phyloP scores from a whole-genome alignment of 2,113 vertebrate genomes.

The Pterocles gutturalis region DNA sequence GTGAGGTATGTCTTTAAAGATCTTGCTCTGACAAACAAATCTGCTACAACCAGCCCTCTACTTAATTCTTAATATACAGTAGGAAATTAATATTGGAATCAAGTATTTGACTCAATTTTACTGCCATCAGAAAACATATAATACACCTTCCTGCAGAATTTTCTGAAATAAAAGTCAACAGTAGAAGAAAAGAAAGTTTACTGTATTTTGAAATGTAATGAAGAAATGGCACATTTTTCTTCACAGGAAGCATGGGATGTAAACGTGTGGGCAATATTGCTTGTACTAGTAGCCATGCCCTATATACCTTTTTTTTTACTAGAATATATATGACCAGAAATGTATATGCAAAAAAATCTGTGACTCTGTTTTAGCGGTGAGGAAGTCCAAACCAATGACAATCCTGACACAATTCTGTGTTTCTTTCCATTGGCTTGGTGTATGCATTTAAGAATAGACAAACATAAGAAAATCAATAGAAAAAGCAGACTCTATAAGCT shows the following conservation, averaged over 20 bases:
- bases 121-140: not conserved
- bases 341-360: not conserved
- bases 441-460: not conserved
- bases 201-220: not conserved
- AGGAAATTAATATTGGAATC: not conserved
- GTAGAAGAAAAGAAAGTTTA: not conserved
- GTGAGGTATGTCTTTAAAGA: constrained; percentile 25
- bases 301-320: not conserved
- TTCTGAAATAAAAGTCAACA: constrained; percentile 4
- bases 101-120: constrained; percentile 22
- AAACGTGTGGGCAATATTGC: not conserved
- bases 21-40: not conserved
- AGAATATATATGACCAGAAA: not conserved
- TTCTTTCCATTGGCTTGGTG: not conserved
- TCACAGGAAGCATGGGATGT: not conserved
- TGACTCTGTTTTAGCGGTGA: not conserved
- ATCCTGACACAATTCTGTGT: not conserved
- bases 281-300: not conserved
- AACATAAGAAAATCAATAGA: not conserved
- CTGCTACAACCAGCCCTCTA: not conserved
- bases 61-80: constrained; percentile 23
- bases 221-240: not conserved
- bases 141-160: not conserved
- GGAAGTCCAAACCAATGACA: not conserved
- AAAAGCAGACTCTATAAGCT: not conserved